phyloP scores from a whole-genome alignment of 2,888 invertebrate species.

The Crocallis elinguaria region DNA sequence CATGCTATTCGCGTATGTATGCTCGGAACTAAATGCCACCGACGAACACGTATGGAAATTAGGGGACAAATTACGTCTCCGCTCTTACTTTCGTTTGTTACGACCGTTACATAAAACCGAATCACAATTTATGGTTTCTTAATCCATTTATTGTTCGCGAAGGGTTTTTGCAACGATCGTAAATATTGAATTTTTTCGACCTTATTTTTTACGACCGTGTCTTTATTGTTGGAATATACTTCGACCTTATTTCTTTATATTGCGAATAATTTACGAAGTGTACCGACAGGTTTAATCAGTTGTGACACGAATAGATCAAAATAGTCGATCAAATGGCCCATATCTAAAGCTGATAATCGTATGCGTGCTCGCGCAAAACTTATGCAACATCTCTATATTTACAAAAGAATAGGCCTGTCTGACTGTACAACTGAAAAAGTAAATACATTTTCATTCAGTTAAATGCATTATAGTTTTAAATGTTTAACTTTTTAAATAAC shows the following conservation, averaged over 20 bases:
- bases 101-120: constrained; percentile 70
- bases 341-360: constrained; percentile 71
- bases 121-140: constrained; percentile 70
- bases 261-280: constrained; percentile 10
- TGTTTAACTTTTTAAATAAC: too few relatives aligned
- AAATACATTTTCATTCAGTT: too few relatives aligned
- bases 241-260: constrained; percentile 3
- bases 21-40: constrained; percentile 59
- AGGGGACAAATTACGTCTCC: constrained; percentile 80
- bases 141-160: constrained; percentile 65
- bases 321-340: constrained; percentile 61
- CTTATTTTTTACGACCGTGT: constrained; percentile 28
- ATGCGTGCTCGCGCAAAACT: constrained; percentile 61
- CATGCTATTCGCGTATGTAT: neutral
- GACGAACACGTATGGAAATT: constrained; percentile 77
- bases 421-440: neutral
- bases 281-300: constrained; percentile 46
- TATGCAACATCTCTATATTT: constrained; percentile 58
- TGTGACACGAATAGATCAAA: constrained; percentile 63
- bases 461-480: too few relatives aligned
- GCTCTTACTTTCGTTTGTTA: constrained; percentile 77
- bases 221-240: constrained; percentile 17
- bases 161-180: constrained; percentile 58
- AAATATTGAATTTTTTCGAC: constrained; percentile 46
- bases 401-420: neutral